phyloP scores from a whole-genome alignment of 2,113 vertebrate genomes.

The Rhinogobius similis region DNA sequence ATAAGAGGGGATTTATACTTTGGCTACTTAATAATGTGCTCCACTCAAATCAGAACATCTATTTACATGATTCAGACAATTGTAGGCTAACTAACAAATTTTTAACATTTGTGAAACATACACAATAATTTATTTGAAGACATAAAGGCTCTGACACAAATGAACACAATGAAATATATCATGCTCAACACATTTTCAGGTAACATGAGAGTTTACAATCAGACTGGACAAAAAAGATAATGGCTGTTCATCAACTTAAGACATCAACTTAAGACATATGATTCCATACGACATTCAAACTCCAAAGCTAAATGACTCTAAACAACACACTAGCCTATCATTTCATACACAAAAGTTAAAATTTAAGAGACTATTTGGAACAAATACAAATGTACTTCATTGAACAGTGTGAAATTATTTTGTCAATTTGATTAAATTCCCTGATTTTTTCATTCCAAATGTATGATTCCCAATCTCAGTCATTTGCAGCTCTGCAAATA shows the following conservation, averaged over 20 bases:
- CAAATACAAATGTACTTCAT: conserved; percentile 32
- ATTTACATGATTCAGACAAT: neutral
- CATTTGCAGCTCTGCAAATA: conserved; percentile 50
- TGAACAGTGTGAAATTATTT: conserved; percentile 28
- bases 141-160: conserved; percentile 65
- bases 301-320: no score
- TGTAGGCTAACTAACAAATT: neutral
- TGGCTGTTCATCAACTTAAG: conserved; percentile 25
- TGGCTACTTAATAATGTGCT: no score
- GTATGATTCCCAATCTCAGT: conserved; percentile 43
- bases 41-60: neutral
- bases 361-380: conserved; percentile 42
- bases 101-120: conserved; percentile 44
- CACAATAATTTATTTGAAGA: conserved; percentile 59
- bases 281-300: no score
- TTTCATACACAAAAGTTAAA: neutral
- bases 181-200: conserved; percentile 24
- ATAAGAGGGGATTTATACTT: neutral
- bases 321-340: neutral
- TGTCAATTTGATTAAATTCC: conserved; percentile 56
- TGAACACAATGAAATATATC: conserved; percentile 39
- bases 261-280: conserved; percentile 37
- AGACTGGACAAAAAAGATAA: conserved; percentile 25
- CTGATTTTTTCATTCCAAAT: conserved; percentile 53
- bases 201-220: conserved; percentile 24